These are phyloP conservation scores for Monomorium pharaonis DNA, from an alignment of 1,140 invertebrate genomes.

Conservation along the genomic window DNA sequence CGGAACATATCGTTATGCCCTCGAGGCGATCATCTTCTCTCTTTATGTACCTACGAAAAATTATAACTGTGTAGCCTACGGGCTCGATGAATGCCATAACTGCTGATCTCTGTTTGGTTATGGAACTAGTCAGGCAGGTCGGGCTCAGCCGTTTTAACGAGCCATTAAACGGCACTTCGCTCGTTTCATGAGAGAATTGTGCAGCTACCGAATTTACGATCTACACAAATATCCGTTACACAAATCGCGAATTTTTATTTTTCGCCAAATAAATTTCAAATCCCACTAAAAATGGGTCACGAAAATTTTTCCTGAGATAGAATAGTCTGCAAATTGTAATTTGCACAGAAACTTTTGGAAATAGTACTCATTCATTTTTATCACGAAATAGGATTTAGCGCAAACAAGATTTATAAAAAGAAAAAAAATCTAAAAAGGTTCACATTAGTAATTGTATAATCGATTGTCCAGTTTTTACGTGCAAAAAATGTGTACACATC, in stretches of 20 bases:
- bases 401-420: neutral
- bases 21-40: conserved; percentile 42
- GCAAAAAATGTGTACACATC: neutral
- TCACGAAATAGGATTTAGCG: neutral
- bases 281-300: neutral
- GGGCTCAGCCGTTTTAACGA: conserved; percentile 64
- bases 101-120: conserved; percentile 61
- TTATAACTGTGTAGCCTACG: conserved; percentile 58
- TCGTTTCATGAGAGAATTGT: conserved; percentile 37
- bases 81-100: conserved; percentile 58
- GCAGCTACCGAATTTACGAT: conserved; percentile 32
- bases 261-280: neutral
- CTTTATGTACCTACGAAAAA: conserved; percentile 53
- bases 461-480: neutral
- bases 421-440: neutral
- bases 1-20: conserved; percentile 35
- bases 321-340: neutral
- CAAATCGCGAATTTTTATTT: conserved; percentile 10
- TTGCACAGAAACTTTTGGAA: neutral
- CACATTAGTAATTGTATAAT: neutral
- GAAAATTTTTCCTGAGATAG: neutral
- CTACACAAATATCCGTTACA: neutral
- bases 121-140: conserved; percentile 42
- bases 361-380: neutral
- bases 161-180: conserved; percentile 65